These are phyloP conservation scores for Brachyhypopomus gauderio DNA, from an alignment of 2,113 vertebrate species.

Conservation along the genomic window DNA sequence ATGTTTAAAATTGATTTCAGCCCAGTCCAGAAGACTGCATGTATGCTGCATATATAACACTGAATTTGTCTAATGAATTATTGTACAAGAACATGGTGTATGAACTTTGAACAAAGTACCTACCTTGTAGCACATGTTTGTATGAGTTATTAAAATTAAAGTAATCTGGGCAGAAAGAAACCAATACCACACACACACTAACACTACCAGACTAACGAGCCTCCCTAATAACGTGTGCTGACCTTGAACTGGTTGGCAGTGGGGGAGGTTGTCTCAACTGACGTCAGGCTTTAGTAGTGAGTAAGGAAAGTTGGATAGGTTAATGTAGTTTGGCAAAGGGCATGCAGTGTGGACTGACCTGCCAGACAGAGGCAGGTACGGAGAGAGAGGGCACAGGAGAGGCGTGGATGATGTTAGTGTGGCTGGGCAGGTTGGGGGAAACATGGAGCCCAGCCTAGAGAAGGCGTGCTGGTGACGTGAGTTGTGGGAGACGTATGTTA, in stretches of 20 bases:
- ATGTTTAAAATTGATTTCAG: no score
- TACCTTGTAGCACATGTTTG: neutral
- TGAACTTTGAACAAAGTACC: neutral
- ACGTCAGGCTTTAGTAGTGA: conserved; percentile 27
- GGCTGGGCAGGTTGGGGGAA: conserved; percentile 22
- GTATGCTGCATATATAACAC: no score
- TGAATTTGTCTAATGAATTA: no score
- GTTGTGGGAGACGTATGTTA: conserved; percentile 63
- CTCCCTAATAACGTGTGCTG: neutral
- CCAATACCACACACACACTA: neutral
- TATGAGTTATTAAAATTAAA: neutral
- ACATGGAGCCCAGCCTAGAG: conserved; percentile 5
- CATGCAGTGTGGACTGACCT: conserved; percentile 43
- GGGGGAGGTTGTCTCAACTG: neutral
- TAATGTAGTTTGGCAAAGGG: conserved; percentile 36
- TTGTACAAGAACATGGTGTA: no score
- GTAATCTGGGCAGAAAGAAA: neutral
- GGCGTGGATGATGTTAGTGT: conserved; percentile 44
- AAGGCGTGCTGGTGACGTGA: conserved; percentile 29
- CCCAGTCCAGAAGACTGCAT: no score
- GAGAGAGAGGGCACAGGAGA: conserved; percentile 22
- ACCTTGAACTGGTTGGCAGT: conserved; percentile 4
- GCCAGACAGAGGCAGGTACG: conserved; percentile 10
- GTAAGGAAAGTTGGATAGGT: conserved; percentile 15
- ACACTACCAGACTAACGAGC: neutral